phyloP scores from a whole-genome alignment of 2,797 vertebrate genomes.

The Cyprinodon diabolis region DNA sequence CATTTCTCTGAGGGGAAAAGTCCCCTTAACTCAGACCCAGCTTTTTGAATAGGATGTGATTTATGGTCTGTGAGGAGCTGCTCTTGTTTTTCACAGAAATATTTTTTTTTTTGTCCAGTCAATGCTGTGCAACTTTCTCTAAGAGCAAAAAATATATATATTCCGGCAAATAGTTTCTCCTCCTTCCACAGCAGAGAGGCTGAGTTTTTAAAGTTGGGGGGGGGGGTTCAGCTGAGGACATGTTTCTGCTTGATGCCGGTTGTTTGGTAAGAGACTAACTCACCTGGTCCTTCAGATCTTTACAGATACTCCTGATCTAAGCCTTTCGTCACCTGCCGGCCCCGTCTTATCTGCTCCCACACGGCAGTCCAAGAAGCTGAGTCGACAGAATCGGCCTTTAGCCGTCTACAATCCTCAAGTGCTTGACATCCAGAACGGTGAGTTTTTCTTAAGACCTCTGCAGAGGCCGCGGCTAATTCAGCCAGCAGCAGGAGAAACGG shows the following conservation, averaged over 20 bases:
- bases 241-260: constrained; percentile 16
- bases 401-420: constrained; percentile 92
- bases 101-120: constrained; percentile 46
- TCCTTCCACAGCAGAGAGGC: constrained; percentile 40
- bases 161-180: constrained; percentile 58
- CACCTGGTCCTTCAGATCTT: constrained; percentile 87
- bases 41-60: constrained; percentile 40
- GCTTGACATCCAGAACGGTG: constrained; percentile 92
- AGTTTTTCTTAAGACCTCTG: constrained; percentile 51
- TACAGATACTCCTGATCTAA: constrained; percentile 86
- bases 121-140: constrained; percentile 43
- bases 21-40: constrained; percentile 48
- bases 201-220: constrained; percentile 49
- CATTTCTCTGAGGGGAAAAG: constrained; percentile 48
- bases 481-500: constrained; percentile 8
- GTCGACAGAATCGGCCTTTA: constrained; percentile 88
- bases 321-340: constrained; percentile 77
- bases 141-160: constrained; percentile 26
- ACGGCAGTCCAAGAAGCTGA: constrained; percentile 89
- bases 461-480: constrained; percentile 4
- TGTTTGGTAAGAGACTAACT: constrained; percentile 35
- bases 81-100: constrained; percentile 46
- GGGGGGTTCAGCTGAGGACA: constrained; percentile 59
- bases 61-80: constrained; percentile 34
- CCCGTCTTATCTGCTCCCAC: constrained; percentile 87